Evolutionary conservation across 2,797 vertebrate species (phyloP).

Genomic region (Hozukius guyotensis): DNA sequence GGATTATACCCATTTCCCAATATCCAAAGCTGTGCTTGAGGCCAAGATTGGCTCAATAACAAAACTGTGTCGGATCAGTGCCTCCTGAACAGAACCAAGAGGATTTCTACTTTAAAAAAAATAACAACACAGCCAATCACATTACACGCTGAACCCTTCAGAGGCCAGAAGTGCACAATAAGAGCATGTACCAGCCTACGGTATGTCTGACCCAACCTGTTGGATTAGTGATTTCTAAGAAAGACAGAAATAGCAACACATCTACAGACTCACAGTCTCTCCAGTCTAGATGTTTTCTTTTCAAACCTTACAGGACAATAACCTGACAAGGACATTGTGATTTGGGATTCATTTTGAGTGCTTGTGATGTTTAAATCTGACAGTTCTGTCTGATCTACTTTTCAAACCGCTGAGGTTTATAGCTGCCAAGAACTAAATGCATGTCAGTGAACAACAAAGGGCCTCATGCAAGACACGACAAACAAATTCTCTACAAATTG

Average conservation of each 20-base stretch:
- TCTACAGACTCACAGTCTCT: background rate
- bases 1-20: constrained; percentile 40
- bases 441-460: background rate
- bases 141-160: background rate
- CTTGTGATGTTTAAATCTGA: background rate
- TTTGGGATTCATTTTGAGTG: background rate
- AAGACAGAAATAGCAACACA: background rate
- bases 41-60: constrained; percentile 32
- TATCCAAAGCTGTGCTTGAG: background rate
- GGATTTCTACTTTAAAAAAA: constrained; percentile 1
- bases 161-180: background rate
- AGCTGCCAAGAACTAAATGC: background rate
- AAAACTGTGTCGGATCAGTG: constrained; percentile 7
- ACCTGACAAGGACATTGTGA: no score
- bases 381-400: background rate
- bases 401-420: background rate
- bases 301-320: background rate
- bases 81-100: constrained; percentile 9
- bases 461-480: background rate
- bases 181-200: background rate
- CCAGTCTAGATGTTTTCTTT: background rate
- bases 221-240: background rate
- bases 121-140: constrained; percentile 2
- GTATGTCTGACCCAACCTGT: background rate
- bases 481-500: background rate